Percentiles rank a stretch among this genome's conserved stretches.
Evolutionary conservation across 2,888 invertebrate species (phyloP).

Genomic region (Nemurella pictetii): DNA sequence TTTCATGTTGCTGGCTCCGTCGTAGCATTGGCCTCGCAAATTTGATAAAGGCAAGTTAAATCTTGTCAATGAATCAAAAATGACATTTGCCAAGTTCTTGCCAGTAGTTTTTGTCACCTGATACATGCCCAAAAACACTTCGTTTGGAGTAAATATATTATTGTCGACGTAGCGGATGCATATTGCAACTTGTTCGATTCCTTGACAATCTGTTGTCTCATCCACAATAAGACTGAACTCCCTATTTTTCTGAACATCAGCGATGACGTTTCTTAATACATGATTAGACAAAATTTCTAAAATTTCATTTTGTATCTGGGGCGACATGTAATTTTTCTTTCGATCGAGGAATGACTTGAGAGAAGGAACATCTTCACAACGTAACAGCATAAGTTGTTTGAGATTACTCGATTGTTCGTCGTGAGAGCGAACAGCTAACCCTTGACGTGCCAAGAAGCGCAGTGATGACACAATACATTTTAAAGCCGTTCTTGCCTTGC

Average conservation of each 20-base stretch:
- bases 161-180: constrained; percentile 28
- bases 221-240: constrained; percentile 28
- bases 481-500: background rate
- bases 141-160: constrained; percentile 1
- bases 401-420: constrained; percentile 22
- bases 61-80: constrained; percentile 31
- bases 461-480: constrained; percentile 17
- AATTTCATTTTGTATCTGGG: constrained; percentile 27
- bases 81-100: constrained; percentile 17
- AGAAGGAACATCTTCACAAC: constrained; percentile 16
- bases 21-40: constrained; percentile 32
- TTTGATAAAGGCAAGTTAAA: constrained; percentile 16
- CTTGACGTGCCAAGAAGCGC: constrained; percentile 24
- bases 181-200: constrained; percentile 18
- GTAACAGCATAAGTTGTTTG: constrained; percentile 12
- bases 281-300: constrained; percentile 4
- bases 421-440: constrained; percentile 19
- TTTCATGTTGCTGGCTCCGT: constrained; percentile 32
- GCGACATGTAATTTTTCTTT: constrained; percentile 22
- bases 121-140: constrained; percentile 33
- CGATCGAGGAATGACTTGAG: constrained; percentile 16
- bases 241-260: constrained; percentile 5
- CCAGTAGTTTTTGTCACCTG: constrained; percentile 17
- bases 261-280: constrained; percentile 16
- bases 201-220: constrained; percentile 20